phyloP scores from a whole-genome alignment of 2,797 vertebrate species.

The Myotis planiceps region DNA sequence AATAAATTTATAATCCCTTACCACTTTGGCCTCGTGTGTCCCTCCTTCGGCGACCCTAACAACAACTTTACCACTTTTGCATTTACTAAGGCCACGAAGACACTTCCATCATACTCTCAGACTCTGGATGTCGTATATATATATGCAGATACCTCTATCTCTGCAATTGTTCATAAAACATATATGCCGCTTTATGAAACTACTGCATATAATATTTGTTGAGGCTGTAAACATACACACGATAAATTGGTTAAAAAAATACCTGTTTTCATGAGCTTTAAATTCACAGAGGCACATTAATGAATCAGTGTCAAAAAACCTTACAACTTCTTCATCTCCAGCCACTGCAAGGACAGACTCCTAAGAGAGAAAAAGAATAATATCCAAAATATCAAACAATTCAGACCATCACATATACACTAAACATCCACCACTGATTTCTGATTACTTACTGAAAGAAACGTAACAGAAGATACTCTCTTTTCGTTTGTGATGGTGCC shows the following conservation, averaged over 20 bases:
- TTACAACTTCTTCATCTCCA: constrained; percentile 93
- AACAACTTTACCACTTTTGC: background rate
- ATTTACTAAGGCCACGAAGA: background rate
- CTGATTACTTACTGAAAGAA: constrained; percentile 91
- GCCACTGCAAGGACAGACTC: constrained; percentile 91
- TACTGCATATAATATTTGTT: background rate
- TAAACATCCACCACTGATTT: background rate
- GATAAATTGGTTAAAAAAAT: background rate
- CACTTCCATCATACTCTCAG: background rate
- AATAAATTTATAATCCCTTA: too few relatives aligned
- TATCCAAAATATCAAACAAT: background rate
- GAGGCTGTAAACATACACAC: background rate
- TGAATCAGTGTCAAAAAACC: constrained; percentile 90
- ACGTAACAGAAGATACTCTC: constrained; percentile 93
- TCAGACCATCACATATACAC: background rate
- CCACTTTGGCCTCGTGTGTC: too few relatives aligned
- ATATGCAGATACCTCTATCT: background rate
- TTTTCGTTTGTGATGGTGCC: constrained; percentile 90
- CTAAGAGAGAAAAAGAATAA: constrained; percentile 82
- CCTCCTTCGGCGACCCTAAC: too few relatives aligned
- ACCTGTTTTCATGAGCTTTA: constrained; percentile 97
- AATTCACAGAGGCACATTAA: constrained; percentile 92
- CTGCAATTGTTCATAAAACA: background rate
- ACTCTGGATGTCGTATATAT: background rate
- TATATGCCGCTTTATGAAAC: background rate